Base-by-base conservation (phyloP, 1,140 invertebrate genomes). In the Sesamia nonagrioides region DNA sequence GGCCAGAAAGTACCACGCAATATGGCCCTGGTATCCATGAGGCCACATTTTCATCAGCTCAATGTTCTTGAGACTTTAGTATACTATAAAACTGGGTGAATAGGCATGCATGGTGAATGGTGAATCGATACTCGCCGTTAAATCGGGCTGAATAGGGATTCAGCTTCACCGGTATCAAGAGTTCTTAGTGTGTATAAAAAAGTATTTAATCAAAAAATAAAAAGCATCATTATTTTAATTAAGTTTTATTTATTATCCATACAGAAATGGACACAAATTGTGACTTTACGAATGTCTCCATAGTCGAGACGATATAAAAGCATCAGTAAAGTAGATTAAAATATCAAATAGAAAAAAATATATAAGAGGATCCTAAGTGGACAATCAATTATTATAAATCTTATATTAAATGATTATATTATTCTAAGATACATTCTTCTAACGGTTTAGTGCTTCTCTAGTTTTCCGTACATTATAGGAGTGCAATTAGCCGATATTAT, bases 181-280 rank as follows among this genome's bases (percentile, higher is more conserved):
- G 4, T 52, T 50, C 48, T 6, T 5, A 18, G 50, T 56, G 21
- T 17, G 1, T 8, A 35, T 61, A 42, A 3, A 5, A 5, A 18
- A 9, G 40, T 17, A 8, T 21, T 8, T 6, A 13, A 7, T 5
- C 18, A 2, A 11, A 60, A 79, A 87, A 84, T 84, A 82, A 87
- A 86, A 84, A 74, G 78, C 76, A 72, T 75, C 63, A 69, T 71
- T 79, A 84, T 86, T 89, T 89, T 86, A 88, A 88, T 89, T 87
- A 84, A 90, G 86, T 91, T 92, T 89, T 87, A 77, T 92, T 93
- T 89, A 93, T 87, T 91, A 93, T 93, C 92, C 92, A 94, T 91
- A 91, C 88, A 91, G 86, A 88, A 89, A 92, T 93, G 92, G 93
- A 93, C 88, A 92, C 86, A 88, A 92, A 90, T 84, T 87, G 71